Conservation (phyloP, 2,888 invertebrate genomes). For the Lumbricus terrestris region DNA sequence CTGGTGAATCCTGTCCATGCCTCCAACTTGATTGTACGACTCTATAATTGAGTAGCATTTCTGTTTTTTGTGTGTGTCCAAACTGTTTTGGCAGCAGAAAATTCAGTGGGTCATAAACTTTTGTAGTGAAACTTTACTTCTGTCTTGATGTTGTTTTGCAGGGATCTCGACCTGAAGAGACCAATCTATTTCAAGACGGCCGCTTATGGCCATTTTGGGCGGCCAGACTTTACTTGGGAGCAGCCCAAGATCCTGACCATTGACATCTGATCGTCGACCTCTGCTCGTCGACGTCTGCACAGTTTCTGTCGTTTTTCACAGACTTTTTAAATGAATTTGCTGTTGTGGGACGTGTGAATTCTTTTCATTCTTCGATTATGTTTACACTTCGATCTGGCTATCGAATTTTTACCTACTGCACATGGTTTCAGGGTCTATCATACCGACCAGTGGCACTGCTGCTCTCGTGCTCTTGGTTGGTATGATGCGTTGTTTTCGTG, state of each 20-base stretch:
- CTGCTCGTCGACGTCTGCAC: not conserved
- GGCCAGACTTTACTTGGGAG: constrained; percentile 95
- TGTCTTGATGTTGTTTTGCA: constrained; percentile 38
- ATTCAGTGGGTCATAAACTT: not conserved
- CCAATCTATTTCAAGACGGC: constrained; percentile 98
- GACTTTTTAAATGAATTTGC: not conserved
- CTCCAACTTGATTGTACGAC: no score
- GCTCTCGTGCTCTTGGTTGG: not conserved
- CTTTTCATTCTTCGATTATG: not conserved
- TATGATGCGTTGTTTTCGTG: not conserved
- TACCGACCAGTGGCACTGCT: not conserved
- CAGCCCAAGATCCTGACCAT: constrained; percentile 72
- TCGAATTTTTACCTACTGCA: not conserved
- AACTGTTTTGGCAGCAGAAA: not conserved
- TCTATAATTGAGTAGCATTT: not conserved
- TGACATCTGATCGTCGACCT: not conserved
- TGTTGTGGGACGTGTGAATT: not conserved
- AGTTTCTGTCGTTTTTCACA: not conserved
- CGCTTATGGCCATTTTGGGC: constrained; percentile 97
- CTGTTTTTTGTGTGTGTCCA: not conserved
- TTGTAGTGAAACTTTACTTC: not conserved
- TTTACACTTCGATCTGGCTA: not conserved
- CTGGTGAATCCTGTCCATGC: no score
- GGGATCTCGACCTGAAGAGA: constrained; percentile 69
- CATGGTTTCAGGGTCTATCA: not conserved